A percentile compares a stretch with the other conserved stretches of the same genome.
phyloP scores from a whole-genome alignment of 2,113 vertebrate genomes.

The Tetraodon nigroviridis region DNA sequence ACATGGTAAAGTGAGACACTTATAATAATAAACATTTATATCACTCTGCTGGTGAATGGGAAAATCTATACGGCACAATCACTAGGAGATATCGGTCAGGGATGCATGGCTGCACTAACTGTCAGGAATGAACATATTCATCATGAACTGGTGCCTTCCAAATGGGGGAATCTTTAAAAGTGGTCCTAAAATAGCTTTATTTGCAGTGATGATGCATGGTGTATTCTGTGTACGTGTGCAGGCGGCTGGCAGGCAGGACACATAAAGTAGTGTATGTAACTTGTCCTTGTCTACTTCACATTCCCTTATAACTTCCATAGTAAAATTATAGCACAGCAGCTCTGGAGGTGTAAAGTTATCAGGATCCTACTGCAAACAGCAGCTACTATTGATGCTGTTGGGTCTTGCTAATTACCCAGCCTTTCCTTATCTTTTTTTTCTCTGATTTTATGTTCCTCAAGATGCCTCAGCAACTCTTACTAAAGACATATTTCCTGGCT shows the following conservation, averaged over 20 bases:
- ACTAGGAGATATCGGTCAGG: constrained; percentile 42
- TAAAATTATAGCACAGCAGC: constrained; percentile 27
- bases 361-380: background rate
- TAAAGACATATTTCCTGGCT: background rate
- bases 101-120: constrained; percentile 46
- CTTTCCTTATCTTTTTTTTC: too few species aligned
- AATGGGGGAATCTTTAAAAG: constrained; percentile 55
- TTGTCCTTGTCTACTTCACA: constrained; percentile 21
- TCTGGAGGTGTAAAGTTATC: constrained; percentile 6
- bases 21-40: constrained; percentile 56
- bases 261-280: constrained; percentile 36
- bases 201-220: constrained; percentile 43
- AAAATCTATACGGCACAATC: constrained; percentile 48
- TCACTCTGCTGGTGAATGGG: constrained; percentile 26
- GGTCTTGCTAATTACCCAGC: too few species aligned
- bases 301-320: background rate
- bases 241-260: constrained; percentile 10
- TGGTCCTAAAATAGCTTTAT: constrained; percentile 50
- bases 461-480: background rate
- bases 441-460: background rate
- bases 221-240: constrained; percentile 13
- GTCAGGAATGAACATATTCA: constrained; percentile 47
- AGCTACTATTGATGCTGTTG: too few species aligned
- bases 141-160: constrained; percentile 45
- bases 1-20: constrained; percentile 37